phyloP scores from a whole-genome alignment of 1,140 invertebrate genomes.

The Nephotettix cincticeps region DNA sequence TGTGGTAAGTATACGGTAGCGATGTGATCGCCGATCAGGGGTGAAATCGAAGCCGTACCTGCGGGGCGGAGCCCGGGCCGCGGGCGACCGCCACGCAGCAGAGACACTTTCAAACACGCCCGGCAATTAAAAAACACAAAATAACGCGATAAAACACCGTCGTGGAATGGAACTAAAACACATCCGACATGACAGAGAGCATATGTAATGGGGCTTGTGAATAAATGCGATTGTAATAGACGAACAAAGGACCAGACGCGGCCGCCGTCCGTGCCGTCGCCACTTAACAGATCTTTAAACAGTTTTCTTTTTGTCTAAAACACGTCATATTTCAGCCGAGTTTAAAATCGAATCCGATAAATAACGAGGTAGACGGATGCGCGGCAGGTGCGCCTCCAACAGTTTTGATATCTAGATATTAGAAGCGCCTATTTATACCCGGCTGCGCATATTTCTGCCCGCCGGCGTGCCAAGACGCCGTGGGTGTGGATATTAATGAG shows the following conservation, averaged over 20 bases:
- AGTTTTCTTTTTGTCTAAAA: constrained; percentile 5
- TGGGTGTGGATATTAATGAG: constrained; percentile 13
- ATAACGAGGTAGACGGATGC: background rate
- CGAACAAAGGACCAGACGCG: background rate
- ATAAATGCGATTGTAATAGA: constrained; percentile 1
- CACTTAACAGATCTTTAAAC: background rate
- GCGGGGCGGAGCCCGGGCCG: too few relatives aligned
- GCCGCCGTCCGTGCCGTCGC: background rate
- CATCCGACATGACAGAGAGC: background rate
- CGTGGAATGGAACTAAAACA: background rate
- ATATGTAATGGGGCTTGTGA: background rate
- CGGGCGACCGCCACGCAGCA: too few relatives aligned
- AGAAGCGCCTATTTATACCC: background rate
- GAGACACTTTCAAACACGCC: too few relatives aligned
- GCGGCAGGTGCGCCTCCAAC: background rate
- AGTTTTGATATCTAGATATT: constrained; percentile 19
- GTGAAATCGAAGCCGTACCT: too few relatives aligned
- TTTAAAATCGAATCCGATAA: constrained; percentile 8
- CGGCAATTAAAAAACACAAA: background rate
- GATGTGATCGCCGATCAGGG: too few relatives aligned
- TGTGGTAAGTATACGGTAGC: too few relatives aligned
- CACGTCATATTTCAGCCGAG: background rate
- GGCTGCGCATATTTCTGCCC: constrained; percentile 8
- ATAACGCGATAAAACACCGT: background rate
- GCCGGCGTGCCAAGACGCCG: background rate